phyloP scores from a whole-genome alignment of 1,140 invertebrate genomes.

The Chrysoperla carnea region DNA sequence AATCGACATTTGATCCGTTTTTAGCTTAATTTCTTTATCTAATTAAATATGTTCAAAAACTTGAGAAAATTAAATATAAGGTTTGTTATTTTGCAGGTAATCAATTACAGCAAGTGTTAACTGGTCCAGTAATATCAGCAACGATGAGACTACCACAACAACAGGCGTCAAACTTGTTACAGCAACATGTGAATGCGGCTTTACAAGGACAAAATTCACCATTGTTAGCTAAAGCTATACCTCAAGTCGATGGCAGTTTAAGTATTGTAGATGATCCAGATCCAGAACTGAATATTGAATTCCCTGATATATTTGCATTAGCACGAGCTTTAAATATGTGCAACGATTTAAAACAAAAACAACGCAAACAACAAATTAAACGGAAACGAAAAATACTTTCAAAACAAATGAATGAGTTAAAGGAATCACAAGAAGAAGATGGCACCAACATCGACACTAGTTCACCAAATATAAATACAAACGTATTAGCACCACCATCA shows the following conservation, averaged over 20 bases:
- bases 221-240: neutral
- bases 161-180: constrained; percentile 57
- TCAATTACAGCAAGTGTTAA: constrained; percentile 46
- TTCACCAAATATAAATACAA: constrained; percentile 2
- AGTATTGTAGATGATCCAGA: neutral
- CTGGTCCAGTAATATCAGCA: constrained; percentile 67
- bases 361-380: neutral
- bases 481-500: constrained; percentile 1
- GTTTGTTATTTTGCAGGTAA: no score
- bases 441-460: constrained; percentile 4
- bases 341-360: neutral
- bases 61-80: no score
- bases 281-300: neutral
- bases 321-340: neutral
- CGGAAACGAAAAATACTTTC: neutral
- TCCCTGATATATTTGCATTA: neutral
- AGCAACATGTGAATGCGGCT: constrained; percentile 74
- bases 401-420: no score
- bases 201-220: constrained; percentile 29
- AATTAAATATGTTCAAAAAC: no score
- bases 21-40: no score
- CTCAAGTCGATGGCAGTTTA: neutral
- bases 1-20: no score
- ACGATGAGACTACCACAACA: constrained; percentile 65
- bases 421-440: no score